Evolutionary conservation across 2,113 vertebrate genomes (phyloP), one percentile per base, ranked within the genome.

Genomic region (Hemicordylus capensis): DNA sequence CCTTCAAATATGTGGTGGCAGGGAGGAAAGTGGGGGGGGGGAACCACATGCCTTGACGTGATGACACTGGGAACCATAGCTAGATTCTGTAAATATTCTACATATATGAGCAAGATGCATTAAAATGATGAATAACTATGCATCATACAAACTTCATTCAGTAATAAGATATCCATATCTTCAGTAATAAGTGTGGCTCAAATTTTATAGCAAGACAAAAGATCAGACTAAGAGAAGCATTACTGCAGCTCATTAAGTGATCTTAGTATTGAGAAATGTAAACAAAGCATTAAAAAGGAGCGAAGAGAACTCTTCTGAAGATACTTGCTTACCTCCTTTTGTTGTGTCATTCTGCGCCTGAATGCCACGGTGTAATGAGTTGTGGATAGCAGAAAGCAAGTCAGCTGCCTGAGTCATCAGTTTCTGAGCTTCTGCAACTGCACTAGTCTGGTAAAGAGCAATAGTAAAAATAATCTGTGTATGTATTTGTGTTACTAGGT

Each of bases 281-380:
- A 72, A 39, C 63, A 67, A 15, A 56, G 15, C 4, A 8, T n/a
- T 67, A 8, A 14, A 67, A 31, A 0, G 37, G 11, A 56, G 26
- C 15, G n/a, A 37, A 66, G 64, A 37, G n/a, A 39, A 59, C 26
- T 48, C 20, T 66, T 69, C 64, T 59, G 42, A 70, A 78, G n/a
- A 34, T 34, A 77, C 77, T 20, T 69, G 11, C 80, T 90, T 94
- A 98, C 99, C 99, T 97, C 99, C 99, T 98, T 99, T 99, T 76
- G 98, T 99, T 85, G 99, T 99, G 92, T 99, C 99, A 83, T 99
- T 99, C 95, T 99, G 98, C 76, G 99, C 98, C 94, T 99, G 98
- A 92, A 99, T 98, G 87, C 98, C 99, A 63, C 98, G 97, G 90
- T 98, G 97, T 85, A 99, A 96, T 84, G 98, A 99, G 93, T 97